Conservation (phyloP, 37 sponge, comb jelly and placozoan species). For the Cliona cf. orientalis region DNA sequence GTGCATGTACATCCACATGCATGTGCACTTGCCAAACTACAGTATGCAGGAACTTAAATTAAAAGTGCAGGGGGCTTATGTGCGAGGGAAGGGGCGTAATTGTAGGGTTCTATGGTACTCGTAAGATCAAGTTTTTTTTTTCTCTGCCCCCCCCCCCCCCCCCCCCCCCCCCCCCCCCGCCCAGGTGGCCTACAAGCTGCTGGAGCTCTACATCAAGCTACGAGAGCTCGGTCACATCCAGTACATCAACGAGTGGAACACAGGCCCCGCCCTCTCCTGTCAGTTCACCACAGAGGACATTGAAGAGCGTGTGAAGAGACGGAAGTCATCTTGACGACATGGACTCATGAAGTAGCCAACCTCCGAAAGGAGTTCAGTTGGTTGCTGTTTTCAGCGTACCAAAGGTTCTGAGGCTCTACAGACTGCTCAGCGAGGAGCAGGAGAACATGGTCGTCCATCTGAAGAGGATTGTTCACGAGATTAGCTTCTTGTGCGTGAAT, state of each 20-base stretch:
- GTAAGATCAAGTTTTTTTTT: background rate
- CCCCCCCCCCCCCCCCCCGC: background rate
- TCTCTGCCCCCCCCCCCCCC: background rate
- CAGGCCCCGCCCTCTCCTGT: slow-evolving; percentile 19
- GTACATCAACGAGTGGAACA: slow-evolving; percentile 21
- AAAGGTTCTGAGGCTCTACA: slow-evolving; percentile 52
- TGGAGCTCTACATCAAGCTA: slow-evolving; percentile 54
- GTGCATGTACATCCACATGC: background rate
- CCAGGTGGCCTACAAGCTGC: slow-evolving; percentile 63
- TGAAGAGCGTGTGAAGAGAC: slow-evolving; percentile 35
- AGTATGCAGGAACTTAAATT: no score
- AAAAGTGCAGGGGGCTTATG: no score
- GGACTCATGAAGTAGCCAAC: slow-evolving; percentile 53
- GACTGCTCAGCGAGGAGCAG: background rate
- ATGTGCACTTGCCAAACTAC: background rate
- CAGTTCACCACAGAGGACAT: background rate
- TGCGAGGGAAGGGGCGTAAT: no score
- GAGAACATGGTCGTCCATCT: background rate
- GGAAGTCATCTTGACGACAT: slow-evolving; percentile 33
- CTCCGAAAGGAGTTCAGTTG: slow-evolving; percentile 44
- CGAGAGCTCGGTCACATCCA: slow-evolving; percentile 67
- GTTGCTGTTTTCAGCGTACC: slow-evolving; percentile 78
- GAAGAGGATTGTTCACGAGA: slow-evolving; percentile 31
- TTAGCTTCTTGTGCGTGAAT: slow-evolving; percentile 61
- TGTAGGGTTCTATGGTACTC: no score